These are phyloP conservation scores for Colletes collaris DNA, from an alignment of 2,888 invertebrate species.

Conservation along the genomic window DNA sequence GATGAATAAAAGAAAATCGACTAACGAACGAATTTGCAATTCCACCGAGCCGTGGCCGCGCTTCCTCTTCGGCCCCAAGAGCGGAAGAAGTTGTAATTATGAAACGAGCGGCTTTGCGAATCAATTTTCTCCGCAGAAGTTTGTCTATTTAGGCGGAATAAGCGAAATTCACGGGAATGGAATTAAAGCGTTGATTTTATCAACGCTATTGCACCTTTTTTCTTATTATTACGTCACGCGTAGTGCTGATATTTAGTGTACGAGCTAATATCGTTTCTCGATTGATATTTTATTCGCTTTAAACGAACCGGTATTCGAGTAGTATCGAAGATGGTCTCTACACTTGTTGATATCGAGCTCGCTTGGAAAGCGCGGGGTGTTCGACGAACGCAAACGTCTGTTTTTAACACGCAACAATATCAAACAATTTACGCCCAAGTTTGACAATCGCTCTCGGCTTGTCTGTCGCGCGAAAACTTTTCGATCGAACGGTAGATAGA, in stretches of 20 bases:
- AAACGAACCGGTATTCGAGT: too few relatives aligned
- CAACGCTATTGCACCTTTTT: too few relatives aligned
- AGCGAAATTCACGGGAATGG: neutral
- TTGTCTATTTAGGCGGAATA: neutral
- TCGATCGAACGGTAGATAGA: too few relatives aligned
- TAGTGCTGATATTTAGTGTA: too few relatives aligned
- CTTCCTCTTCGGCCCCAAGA: neutral
- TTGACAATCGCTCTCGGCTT: neutral
- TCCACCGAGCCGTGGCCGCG: conserved; percentile 7
- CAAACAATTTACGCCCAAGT: neutral
- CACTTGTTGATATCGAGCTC: neutral
- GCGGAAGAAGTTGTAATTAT: conserved; percentile 13
- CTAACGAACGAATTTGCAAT: conserved; percentile 49
- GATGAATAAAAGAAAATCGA: conserved; percentile 47
- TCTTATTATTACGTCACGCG: too few relatives aligned
- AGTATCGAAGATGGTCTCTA: too few relatives aligned
- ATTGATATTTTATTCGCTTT: too few relatives aligned
- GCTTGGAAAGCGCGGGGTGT: too few relatives aligned
- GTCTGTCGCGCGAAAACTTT: too few relatives aligned
- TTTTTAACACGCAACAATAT: neutral
- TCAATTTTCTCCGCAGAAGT: conserved; percentile 10
- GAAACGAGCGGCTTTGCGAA: conserved; percentile 37
- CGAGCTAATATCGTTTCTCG: too few relatives aligned
- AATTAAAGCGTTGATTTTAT: conserved; percentile 5
- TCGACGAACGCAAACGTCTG: too few relatives aligned